phyloP scores from a whole-genome alignment of 1,140 invertebrate genomes.

The Oppia nitens region DNA sequence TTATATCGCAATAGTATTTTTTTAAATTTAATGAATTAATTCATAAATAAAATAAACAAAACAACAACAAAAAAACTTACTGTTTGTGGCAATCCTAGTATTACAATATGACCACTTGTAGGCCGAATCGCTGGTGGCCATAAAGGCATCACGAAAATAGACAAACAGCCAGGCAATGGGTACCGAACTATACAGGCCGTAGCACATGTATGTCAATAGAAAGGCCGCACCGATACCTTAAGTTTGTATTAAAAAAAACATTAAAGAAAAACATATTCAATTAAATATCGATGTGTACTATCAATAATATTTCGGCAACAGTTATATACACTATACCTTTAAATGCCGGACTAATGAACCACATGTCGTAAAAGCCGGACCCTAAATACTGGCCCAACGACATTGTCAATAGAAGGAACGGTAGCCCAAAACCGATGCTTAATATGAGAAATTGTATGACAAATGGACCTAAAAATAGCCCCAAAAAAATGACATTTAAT shows the following conservation, averaged over 20 bases:
- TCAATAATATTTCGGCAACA: too few species aligned
- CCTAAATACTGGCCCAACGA: conserved; percentile 64
- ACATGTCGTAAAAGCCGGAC: conserved; percentile 74
- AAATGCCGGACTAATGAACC: conserved; percentile 76
- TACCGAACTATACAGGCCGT: conserved; percentile 68
- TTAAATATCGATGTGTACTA: conserved; percentile 1
- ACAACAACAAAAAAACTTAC: neutral
- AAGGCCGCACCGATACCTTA: conserved; percentile 59
- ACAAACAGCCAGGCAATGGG: conserved; percentile 76
- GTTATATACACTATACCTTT: too few species aligned
- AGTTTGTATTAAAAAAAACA: neutral
- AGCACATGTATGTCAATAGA: conserved; percentile 53
- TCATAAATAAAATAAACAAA: too few species aligned
- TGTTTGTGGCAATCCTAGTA: neutral
- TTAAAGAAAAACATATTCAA: conserved; percentile 18
- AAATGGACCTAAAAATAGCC: conserved; percentile 48
- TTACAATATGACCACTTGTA: conserved; percentile 59
- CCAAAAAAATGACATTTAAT: conserved; percentile 21
- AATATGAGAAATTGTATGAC: conserved; percentile 71
- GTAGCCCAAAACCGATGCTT: conserved; percentile 63
- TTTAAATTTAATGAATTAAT: too few species aligned
- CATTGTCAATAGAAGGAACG: conserved; percentile 63
- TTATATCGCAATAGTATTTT: too few species aligned
- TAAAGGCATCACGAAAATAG: conserved; percentile 72
- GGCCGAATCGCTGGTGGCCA: conserved; percentile 47